phyloP scores from a whole-genome alignment of 2,888 invertebrate species.

The Ischnura elegans region DNA sequence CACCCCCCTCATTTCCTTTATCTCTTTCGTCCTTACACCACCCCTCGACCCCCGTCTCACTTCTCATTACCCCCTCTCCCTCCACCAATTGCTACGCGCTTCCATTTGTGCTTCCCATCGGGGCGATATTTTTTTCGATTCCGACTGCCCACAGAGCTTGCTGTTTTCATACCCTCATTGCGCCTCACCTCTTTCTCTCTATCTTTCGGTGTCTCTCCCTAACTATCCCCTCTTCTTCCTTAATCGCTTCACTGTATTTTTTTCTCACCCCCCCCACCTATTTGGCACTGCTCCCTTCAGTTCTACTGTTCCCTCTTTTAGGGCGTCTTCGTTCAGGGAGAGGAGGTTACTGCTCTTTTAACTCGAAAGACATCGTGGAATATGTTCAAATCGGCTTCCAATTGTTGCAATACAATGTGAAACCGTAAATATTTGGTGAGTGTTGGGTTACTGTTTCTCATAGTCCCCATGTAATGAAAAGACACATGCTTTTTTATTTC shows the following conservation, averaged over 20 bases:
- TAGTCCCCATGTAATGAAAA: no score
- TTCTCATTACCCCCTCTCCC: no score
- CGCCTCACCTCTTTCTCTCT: not conserved
- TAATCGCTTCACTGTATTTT: not conserved
- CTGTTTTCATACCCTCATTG: not conserved
- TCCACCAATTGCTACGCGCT: not conserved
- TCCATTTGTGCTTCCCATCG: not conserved
- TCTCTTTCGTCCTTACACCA: not conserved
- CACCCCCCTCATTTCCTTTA: constrained; percentile 28
- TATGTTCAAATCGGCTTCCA: no score
- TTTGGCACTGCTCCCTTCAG: not conserved
- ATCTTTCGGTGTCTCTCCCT: not conserved
- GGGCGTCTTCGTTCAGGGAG: not conserved
- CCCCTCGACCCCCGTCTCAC: not conserved
- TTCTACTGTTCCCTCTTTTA: not conserved
- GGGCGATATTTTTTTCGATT: not conserved
- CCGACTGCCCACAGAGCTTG: not conserved
- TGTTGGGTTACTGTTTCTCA: no score
- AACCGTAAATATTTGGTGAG: no score
- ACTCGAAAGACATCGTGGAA: no score
- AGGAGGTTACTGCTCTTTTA: not conserved
- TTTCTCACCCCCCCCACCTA: not conserved
- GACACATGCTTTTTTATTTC: no score
- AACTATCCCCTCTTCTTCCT: not conserved
- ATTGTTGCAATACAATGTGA: no score